Evolutionary conservation across 2,113 vertebrate genomes (phyloP).

Genomic region (Ptilorrhoa leucosticta): DNA sequence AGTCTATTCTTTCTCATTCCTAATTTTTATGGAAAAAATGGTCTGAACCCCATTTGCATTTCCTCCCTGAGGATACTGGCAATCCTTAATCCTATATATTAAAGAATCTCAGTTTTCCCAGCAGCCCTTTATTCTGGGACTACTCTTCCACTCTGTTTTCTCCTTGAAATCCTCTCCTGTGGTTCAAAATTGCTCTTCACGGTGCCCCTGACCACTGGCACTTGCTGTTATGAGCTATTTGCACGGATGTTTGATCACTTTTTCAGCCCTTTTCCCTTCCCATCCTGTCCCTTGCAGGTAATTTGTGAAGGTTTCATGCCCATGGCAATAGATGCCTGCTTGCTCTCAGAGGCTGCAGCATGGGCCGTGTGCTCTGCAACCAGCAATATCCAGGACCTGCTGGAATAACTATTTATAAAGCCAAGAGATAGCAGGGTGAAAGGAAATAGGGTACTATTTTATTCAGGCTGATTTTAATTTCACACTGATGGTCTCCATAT

Average conservation of each 20-base stretch:
- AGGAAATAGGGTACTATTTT: neutral
- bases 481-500: neutral
- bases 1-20: conserved; percentile 58
- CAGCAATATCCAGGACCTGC: neutral
- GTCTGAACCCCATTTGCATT: conserved; percentile 54
- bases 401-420: neutral
- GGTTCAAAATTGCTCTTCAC: conserved; percentile 41
- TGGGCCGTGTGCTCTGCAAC: neutral
- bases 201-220: conserved; percentile 9
- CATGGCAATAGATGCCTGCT: neutral
- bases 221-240: neutral
- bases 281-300: neutral
- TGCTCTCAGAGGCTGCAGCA: neutral
- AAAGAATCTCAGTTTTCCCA: conserved; percentile 55
- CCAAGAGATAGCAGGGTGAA: neutral
- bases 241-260: neutral
- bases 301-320: neutral
- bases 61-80: conserved; percentile 61
- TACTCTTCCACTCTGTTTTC: conserved; percentile 10
- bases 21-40: conserved; percentile 66
- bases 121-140: conserved; percentile 35
- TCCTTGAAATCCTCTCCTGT: conserved; percentile 41
- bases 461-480: neutral
- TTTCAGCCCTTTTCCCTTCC: neutral
- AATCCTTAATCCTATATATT: conserved; percentile 63